phyloP scores from a whole-genome alignment of 1,140 invertebrate species.

The Drosophila navojoa region DNA sequence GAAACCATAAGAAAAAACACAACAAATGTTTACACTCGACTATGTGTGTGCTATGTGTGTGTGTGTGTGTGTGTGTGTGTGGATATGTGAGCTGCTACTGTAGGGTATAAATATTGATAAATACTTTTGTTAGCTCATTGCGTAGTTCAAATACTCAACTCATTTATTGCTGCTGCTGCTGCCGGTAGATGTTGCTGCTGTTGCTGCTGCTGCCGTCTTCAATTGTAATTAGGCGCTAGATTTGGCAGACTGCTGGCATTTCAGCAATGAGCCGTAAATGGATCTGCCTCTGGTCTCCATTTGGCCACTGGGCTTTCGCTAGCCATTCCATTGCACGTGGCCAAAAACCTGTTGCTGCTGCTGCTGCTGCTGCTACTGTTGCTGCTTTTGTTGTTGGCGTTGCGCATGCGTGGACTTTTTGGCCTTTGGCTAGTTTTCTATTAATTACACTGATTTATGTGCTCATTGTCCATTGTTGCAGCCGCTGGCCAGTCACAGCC shows the following conservation, averaged over 20 bases:
- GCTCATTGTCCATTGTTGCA: slow-evolving; percentile 81
- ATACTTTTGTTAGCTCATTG: slow-evolving; percentile 29
- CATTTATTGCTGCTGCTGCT: slow-evolving; percentile 8
- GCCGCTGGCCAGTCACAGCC: slow-evolving; percentile 20
- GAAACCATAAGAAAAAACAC: slow-evolving; percentile 45
- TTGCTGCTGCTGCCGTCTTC: slow-evolving; percentile 26
- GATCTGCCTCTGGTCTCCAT: slow-evolving; percentile 25
- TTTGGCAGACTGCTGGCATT: slow-evolving; percentile 37
- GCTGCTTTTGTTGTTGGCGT: slow-evolving; percentile 21
- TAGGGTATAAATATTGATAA: slow-evolving; percentile 52
- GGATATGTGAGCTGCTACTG: neutral
- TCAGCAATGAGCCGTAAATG: slow-evolving; percentile 40
- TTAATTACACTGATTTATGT: slow-evolving; percentile 83
- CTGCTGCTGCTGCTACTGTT: slow-evolving; percentile 16
- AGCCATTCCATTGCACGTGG: slow-evolving; percentile 37
- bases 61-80: slow-evolving; percentile 5
- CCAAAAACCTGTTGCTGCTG: slow-evolving; percentile 41
- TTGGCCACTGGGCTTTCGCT: slow-evolving; percentile 11
- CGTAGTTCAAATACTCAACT: neutral
- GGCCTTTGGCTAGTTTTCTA: slow-evolving; percentile 75
- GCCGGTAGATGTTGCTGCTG: neutral
- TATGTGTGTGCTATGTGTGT: neutral
- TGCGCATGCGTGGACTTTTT: slow-evolving; percentile 51
- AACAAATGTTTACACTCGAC: slow-evolving; percentile 55
- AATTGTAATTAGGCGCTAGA: slow-evolving; percentile 50